Evolutionary conservation across 2,797 vertebrate species (phyloP).

Genomic region (Balearica regulorum): DNA sequence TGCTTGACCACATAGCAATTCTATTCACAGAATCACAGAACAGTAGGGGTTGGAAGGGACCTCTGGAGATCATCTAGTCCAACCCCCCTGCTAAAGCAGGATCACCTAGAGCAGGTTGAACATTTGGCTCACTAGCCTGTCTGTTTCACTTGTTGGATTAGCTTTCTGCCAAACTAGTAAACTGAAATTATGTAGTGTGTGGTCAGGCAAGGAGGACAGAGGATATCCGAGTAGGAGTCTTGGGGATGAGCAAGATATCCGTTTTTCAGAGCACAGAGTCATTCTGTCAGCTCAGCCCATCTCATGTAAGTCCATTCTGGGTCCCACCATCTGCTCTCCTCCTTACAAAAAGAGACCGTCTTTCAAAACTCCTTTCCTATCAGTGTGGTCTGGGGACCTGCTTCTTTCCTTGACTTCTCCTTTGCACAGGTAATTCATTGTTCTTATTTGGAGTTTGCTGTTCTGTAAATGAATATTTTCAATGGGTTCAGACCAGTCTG

Average conservation of each 20-base stretch:
- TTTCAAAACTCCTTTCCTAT: neutral
- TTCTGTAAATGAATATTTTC: neutral
- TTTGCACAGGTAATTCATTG: neutral
- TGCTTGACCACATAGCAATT: neutral
- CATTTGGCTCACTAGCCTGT: neutral
- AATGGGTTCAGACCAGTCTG: neutral
- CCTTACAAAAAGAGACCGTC: neutral
- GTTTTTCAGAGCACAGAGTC: neutral
- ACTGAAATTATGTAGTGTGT: neutral
- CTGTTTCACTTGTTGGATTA: neutral
- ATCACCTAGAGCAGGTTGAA: neutral
- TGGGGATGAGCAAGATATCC: neutral
- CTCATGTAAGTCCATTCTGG: neutral
- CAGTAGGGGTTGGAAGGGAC: too few relatives aligned
- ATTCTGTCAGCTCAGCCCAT: neutral
- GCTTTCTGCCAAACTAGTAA: neutral
- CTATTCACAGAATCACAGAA: neutral
- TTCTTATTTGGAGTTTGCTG: neutral
- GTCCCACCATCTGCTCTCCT: neutral
- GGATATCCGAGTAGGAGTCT: neutral
- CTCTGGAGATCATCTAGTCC: too few relatives aligned
- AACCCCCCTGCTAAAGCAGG: too few relatives aligned
- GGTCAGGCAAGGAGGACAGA: neutral
- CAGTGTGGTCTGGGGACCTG: fast-evolving
- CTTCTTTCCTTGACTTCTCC: neutral